phyloP scores from a whole-genome alignment of 2,797 vertebrate species.

The Graptemys geographica region DNA sequence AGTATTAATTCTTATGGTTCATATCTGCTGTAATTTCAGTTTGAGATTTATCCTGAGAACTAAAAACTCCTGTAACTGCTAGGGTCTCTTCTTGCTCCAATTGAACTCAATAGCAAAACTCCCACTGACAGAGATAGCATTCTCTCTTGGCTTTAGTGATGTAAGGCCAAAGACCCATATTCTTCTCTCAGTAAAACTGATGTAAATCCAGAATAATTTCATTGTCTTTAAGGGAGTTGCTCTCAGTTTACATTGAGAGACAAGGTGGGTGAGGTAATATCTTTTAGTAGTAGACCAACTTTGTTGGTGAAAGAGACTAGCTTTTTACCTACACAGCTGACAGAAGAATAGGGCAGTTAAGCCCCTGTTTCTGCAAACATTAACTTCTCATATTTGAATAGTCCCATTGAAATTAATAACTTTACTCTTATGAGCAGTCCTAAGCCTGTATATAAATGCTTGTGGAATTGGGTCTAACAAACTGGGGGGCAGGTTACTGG shows the following conservation, averaged over 20 bases:
- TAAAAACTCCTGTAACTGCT: background rate
- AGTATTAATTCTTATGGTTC: background rate
- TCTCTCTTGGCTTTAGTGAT: background rate
- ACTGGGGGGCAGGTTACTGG: background rate
- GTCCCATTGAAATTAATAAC: background rate
- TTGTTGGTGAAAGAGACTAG: background rate
- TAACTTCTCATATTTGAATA: background rate
- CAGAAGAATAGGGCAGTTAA: background rate
- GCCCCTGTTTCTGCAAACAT: background rate
- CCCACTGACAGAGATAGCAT: background rate
- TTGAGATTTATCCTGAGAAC: background rate
- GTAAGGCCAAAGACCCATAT: background rate
- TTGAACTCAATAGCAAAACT: background rate
- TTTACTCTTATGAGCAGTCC: too few relatives aligned
- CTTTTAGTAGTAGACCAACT: background rate
- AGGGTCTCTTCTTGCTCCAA: background rate
- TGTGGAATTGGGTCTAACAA: background rate
- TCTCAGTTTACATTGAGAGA: background rate
- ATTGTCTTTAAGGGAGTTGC: background rate
- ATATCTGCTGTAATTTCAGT: slow-evolving; percentile 1
- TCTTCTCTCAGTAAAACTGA: background rate
- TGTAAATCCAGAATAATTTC: background rate
- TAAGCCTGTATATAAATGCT: background rate
- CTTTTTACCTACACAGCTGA: background rate
- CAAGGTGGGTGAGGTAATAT: background rate